Base-by-base conservation (phyloP, 1,140 invertebrate species). In the Drosophila truncata region DNA sequence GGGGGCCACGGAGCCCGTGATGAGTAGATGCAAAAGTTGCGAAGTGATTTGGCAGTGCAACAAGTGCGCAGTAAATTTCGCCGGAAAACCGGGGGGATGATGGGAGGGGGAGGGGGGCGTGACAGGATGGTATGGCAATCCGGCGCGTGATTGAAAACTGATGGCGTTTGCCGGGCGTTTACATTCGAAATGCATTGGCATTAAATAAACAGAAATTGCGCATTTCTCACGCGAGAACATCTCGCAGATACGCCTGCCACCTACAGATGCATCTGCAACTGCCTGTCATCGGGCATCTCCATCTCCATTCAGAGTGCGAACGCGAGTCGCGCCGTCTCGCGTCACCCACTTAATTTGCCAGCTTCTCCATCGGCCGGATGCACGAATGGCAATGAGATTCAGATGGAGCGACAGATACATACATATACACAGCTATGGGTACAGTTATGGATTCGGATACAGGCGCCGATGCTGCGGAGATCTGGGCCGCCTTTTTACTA, bases 191-290 rank as follows among this genome's bases (percentile, higher is more conserved):
- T 84, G 77, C 84, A 88, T 90, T 80, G 81, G 73, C 75, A 81
- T 84, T 88, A 88, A 88, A 88, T 88, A 90, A 81, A 82, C 67
- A 84, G 78, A 88, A 87, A 88, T 81, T 87, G 76, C 76, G 83
- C 84, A 87, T 87, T 87, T 87, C 80, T 87, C 83, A 83, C 83
- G 76, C 79, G 79, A 85, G 79, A 82, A 76, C 85, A 80, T 75
- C 54, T 74, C 67, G 52, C 67, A 62, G 65, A 71, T 64, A 47
- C 58, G 44, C 63, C 60, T 72, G 47, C 49, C 55, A 42, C 41
- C 66, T 42, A 50, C 39, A 47, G 58, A 67, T 46, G 59, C 61
- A 74, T 54, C 52, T 50, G 69, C 37, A 61, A 64, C 59, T 62
- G 55, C 63, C 65, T 60, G 64, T 76, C 54, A 59, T 65, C 49